Percentiles rank a stretch among this genome's conserved stretches.
Conservation (phyloP, 2,797 vertebrate genomes). For the Chloroceryle amazona region DNA sequence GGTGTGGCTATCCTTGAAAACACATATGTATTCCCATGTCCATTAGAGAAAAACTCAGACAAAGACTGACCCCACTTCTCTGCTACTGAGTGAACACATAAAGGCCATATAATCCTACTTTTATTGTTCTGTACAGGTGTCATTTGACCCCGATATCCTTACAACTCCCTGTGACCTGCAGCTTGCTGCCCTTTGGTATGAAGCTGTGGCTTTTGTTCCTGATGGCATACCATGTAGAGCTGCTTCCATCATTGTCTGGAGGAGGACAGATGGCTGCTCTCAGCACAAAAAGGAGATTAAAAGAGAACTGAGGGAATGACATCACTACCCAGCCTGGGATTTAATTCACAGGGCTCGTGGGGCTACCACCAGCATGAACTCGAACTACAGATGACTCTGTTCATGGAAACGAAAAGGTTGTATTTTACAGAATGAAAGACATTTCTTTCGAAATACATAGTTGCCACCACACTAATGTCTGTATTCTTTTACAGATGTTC, state of each 20-base stretch:
- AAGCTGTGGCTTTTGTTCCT: conserved; percentile 52
- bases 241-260: conserved; percentile 72
- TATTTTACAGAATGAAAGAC: neutral
- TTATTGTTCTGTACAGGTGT: conserved; percentile 16
- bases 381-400: neutral
- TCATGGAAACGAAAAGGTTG: neutral
- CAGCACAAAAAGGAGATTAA: conserved; percentile 80
- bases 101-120: neutral
- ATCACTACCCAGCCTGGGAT: neutral
- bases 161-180: conserved; percentile 1
- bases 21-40: neutral
- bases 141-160: conserved; percentile 38
- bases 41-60: neutral
- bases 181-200: neutral
- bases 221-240: conserved; percentile 42
- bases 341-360: neutral
- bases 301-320: neutral
- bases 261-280: conserved; percentile 87
- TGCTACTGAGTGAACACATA: neutral
- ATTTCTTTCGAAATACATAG: neutral
- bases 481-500: neutral
- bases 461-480: neutral
- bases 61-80: neutral
- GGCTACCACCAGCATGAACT: neutral
- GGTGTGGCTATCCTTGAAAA: neutral